A percentile compares a stretch with the other conserved stretches of the same genome.
These are phyloP conservation scores for Philotrypesis tridentata DNA, from an alignment of 1,140 invertebrate genomes.

Conservation along the genomic window DNA sequence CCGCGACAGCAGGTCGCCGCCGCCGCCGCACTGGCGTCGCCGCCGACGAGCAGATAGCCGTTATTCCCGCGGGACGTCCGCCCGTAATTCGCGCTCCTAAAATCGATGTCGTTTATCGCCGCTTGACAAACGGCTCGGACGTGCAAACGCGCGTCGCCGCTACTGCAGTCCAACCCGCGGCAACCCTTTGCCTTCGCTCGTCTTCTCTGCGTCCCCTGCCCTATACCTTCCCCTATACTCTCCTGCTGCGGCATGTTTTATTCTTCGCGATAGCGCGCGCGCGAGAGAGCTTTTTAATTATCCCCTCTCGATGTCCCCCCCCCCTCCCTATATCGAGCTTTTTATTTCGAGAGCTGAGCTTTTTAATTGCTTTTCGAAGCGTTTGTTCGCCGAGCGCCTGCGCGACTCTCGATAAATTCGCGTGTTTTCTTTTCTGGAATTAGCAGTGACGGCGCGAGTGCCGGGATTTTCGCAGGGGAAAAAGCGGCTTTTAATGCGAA, in stretches of 20 bases:
- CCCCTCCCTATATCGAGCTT: not conserved
- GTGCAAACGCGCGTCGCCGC: constrained; percentile 15
- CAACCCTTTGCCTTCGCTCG: not conserved
- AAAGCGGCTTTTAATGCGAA: no score
- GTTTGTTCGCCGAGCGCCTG: not conserved
- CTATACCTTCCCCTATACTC: not conserved
- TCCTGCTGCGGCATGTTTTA: not conserved
- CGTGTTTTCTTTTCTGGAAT: not conserved
- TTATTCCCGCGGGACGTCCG: constrained; percentile 2
- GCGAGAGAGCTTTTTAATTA: not conserved
- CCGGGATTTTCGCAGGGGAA: no score
- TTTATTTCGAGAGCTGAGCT: not conserved
- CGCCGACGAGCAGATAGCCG: not conserved
- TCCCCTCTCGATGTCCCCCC: not conserved
- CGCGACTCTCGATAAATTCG: not conserved
- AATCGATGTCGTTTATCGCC: constrained; percentile 45
- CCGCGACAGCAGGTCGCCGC: not conserved
- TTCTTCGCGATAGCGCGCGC: not conserved
- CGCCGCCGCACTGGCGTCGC: no score
- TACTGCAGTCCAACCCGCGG: not conserved
- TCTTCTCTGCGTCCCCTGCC: no score
- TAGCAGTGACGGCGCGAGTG: no score
- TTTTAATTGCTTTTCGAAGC: not conserved
- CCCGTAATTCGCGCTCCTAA: constrained; percentile 14
- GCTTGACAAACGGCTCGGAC: constrained; percentile 29